Percentiles rank a stretch among this genome's conserved stretches.
These are phyloP conservation scores for Burhinus oedicnemus DNA, from an alignment of 2,113 vertebrate genomes.

Conservation along the genomic window DNA sequence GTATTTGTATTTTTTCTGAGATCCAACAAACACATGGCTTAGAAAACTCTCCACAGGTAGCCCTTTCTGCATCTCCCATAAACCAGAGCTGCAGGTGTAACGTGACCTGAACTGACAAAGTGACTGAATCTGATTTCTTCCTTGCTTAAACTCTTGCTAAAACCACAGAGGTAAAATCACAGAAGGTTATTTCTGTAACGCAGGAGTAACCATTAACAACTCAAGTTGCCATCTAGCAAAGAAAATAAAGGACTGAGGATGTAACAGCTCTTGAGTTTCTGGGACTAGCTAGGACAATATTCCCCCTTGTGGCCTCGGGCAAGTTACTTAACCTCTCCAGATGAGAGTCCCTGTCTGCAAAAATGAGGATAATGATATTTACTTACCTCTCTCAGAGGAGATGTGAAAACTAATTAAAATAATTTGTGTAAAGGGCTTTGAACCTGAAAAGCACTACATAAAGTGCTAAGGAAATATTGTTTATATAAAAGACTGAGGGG, in stretches of 20 bases:
- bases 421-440: conserved; percentile 41
- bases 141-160: not conserved
- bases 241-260: not conserved
- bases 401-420: conserved; percentile 59
- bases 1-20: not conserved
- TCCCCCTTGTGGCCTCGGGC: not conserved
- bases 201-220: not conserved
- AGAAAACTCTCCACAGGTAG: not conserved
- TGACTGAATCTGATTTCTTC: not conserved
- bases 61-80: not conserved
- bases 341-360: conserved; percentile 28
- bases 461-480: not conserved
- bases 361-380: conserved; percentile 58
- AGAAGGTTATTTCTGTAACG: not conserved
- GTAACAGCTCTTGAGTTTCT: not conserved
- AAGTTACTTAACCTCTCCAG: conserved; percentile 57
- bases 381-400: conserved; percentile 30
- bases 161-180: not conserved
- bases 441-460: conserved; percentile 30
- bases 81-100: not conserved
- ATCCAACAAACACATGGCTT: not conserved
- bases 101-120: not conserved
- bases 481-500: not conserved
- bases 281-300: not conserved
- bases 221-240: not conserved